Evolutionary conservation across 2,113 vertebrate genomes (phyloP).

Genomic region (Nycticorax nycticorax): DNA sequence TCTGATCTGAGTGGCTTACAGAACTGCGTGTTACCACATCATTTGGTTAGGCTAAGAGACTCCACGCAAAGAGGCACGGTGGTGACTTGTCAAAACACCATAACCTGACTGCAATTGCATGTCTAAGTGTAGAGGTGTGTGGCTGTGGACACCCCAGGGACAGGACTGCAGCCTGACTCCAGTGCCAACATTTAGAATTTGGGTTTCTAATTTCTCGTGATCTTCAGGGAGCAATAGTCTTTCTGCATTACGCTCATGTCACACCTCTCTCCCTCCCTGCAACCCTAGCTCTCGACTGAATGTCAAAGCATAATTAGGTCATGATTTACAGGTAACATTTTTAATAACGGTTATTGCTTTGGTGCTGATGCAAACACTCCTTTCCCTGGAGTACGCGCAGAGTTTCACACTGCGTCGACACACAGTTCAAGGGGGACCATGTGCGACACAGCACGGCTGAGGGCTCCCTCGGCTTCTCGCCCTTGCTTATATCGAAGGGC

Average conservation of each 20-base stretch:
- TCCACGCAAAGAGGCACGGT: fast-evolving
- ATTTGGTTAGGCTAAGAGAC: background rate
- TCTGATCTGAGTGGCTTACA: background rate
- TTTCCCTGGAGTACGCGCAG: background rate
- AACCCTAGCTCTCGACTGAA: background rate
- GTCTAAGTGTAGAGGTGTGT: background rate
- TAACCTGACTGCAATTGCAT: background rate
- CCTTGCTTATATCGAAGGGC: fast-evolving
- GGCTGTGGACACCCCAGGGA: background rate
- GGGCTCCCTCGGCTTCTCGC: background rate
- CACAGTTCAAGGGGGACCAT: background rate
- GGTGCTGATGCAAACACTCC: background rate
- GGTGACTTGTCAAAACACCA: background rate
- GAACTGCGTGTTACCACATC: background rate
- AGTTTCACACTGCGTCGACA: background rate
- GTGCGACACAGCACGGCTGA: background rate
- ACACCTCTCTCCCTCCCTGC: background rate
- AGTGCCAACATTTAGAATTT: background rate
- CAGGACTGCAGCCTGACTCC: background rate
- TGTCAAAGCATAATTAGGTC: background rate
- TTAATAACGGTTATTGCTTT: conserved; percentile 20
- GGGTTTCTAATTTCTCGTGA: background rate
- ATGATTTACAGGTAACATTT: conserved; percentile 2
- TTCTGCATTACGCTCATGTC: background rate
- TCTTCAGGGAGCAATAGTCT: background rate